These are phyloP conservation scores for Anoplophora glabripennis DNA, from an alignment of 1,140 invertebrate species.

Conservation along the genomic window DNA sequence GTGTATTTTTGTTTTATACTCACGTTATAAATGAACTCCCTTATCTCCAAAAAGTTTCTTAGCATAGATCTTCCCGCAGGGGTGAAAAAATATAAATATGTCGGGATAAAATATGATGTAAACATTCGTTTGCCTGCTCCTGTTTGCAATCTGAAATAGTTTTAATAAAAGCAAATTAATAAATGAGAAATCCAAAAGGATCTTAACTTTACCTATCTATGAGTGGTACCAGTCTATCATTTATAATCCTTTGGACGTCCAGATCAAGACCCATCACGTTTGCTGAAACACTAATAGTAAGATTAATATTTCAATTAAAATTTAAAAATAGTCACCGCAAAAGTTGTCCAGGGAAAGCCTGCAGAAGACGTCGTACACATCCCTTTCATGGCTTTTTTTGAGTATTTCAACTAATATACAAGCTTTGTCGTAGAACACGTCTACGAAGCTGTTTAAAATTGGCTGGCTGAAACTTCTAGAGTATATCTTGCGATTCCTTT, in stretches of 20 bases:
- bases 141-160: slow-evolving; percentile 11
- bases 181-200: too few species aligned
- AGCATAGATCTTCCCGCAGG: slow-evolving; percentile 1
- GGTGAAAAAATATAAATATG: not conserved
- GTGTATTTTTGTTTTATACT: not conserved
- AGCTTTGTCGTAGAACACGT: slow-evolving; percentile 16
- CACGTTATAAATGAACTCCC: not conserved
- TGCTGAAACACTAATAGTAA: slow-evolving; percentile 8
- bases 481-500: slow-evolving; percentile 9
- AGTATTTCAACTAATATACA: slow-evolving; percentile 5
- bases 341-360: slow-evolving; percentile 15
- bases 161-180: not conserved
- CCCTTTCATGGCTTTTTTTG: slow-evolving; percentile 3
- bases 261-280: slow-evolving; percentile 13
- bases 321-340: slow-evolving; percentile 10
- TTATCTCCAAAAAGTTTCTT: not conserved
- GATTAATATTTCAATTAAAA: not conserved
- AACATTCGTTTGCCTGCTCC: not conserved
- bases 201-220: slow-evolving; percentile 21
- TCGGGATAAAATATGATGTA: slow-evolving; percentile 1
- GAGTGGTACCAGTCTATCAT: slow-evolving; percentile 6
- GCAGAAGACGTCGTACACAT: slow-evolving; percentile 14
- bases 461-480: slow-evolving; percentile 20
- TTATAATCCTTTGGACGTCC: slow-evolving; percentile 10
- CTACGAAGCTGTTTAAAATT: slow-evolving; percentile 14